These are phyloP conservation scores for Cercopithecus mona DNA, from an alignment of 2,113 vertebrate species.

Conservation along the genomic window DNA sequence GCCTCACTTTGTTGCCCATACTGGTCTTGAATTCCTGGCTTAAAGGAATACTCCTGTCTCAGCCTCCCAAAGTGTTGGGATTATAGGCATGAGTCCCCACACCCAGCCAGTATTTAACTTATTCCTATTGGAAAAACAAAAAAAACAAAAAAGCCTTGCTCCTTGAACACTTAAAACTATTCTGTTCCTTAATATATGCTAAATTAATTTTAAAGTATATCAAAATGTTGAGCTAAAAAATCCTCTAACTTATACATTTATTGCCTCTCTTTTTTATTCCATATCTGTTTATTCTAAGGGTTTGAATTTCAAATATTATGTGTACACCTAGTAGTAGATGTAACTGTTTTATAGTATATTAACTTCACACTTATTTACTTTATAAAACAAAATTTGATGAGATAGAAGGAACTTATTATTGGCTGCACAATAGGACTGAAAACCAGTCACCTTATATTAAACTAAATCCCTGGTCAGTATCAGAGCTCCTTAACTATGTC, in stretches of 20 bases:
- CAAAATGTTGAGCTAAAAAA: background rate
- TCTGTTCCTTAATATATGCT: background rate
- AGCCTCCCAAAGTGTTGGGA: too few species aligned
- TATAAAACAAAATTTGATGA: conserved; percentile 2
- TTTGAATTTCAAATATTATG: background rate
- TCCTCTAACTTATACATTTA: background rate
- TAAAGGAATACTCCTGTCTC: too few species aligned
- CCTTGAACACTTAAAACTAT: background rate
- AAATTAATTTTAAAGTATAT: background rate
- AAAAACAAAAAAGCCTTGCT: background rate
- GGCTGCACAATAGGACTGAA: background rate
- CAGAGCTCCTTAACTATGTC: background rate
- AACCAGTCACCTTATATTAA: background rate
- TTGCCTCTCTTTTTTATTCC: background rate
- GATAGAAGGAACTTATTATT: background rate
- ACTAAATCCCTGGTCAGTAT: background rate
- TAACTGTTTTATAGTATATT: background rate
- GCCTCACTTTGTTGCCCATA: too few species aligned
- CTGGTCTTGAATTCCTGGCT: too few species aligned
- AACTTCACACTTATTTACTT: background rate
- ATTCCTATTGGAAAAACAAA: background rate
- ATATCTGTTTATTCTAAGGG: background rate
- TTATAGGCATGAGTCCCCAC: too few species aligned
- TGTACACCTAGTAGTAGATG: background rate
- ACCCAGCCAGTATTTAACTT: background rate